Evolutionary conservation across 2,113 vertebrate genomes (phyloP).

Genomic region (Macrotus californicus): DNA sequence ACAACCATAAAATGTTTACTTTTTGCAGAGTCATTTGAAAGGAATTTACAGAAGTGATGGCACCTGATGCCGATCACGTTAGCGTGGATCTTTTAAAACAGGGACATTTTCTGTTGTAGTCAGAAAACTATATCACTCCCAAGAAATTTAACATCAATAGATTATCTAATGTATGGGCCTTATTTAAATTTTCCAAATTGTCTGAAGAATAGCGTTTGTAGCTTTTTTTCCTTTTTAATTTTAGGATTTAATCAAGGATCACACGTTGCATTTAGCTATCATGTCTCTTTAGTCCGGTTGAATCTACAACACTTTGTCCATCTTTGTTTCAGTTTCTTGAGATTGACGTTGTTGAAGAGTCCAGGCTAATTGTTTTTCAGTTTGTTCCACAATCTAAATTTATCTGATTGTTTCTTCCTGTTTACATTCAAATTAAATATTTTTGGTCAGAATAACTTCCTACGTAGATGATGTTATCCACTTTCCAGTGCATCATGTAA

Average conservation of each 20-base stretch:
- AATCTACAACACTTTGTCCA: neutral
- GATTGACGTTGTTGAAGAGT: neutral
- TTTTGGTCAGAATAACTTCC: neutral
- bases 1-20: neutral
- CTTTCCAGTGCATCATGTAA: neutral
- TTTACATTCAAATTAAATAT: slow-evolving; percentile 10
- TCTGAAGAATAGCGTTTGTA: neutral
- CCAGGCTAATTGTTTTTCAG: neutral
- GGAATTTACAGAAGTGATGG: neutral
- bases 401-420: neutral
- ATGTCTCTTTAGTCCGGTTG: neutral
- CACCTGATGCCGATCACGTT: neutral
- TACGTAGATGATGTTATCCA: neutral
- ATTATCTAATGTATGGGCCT: neutral
- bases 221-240: neutral
- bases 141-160: neutral
- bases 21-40: neutral
- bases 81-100: neutral
- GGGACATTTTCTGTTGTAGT: neutral
- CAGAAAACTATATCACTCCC: neutral
- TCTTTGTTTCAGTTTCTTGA: slow-evolving; percentile 9
- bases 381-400: neutral
- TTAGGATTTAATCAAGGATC: neutral
- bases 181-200: neutral
- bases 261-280: neutral